Evolutionary conservation across 1,140 invertebrate genomes (phyloP).

Genomic region (Drosophila albomicans): DNA sequence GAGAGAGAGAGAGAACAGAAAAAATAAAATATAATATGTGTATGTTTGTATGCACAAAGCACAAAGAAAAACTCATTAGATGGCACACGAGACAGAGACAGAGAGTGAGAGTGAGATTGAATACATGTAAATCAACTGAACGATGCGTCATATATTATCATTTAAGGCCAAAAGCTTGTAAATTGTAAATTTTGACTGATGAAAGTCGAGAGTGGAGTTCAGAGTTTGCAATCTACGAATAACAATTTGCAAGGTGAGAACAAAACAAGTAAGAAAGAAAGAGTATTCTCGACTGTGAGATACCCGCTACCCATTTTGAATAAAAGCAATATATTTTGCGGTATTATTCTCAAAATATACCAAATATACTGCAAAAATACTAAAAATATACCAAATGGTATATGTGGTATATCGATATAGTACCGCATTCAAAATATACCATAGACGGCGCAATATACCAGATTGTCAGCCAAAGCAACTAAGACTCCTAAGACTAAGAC

Average conservation of each 20-base stretch:
- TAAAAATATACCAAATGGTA: too few relatives aligned
- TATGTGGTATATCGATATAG: too few relatives aligned
- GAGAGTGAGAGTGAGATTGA: constrained; percentile 16
- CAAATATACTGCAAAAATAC: too few relatives aligned
- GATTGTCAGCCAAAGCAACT: too few relatives aligned
- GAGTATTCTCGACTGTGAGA: too few relatives aligned
- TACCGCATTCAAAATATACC: too few relatives aligned
- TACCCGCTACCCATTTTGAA: too few relatives aligned
- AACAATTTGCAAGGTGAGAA: constrained; percentile 57
- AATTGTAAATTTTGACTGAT: constrained; percentile 27
- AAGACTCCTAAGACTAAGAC: too few relatives aligned
- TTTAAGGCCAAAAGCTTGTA: constrained; percentile 11
- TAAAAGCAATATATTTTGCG: too few relatives aligned
- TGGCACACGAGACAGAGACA: background rate
- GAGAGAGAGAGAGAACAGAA: background rate
- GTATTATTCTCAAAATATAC: too few relatives aligned
- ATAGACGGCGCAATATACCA: too few relatives aligned
- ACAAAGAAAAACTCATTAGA: constrained; percentile 43
- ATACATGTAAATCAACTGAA: constrained; percentile 7
- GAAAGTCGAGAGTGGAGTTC: constrained; percentile 8
- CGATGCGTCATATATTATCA: constrained; percentile 32
- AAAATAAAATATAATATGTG: background rate
- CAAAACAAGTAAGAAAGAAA: constrained; percentile 56
- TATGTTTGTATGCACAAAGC: background rate
- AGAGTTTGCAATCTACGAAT: constrained; percentile 16